These are phyloP conservation scores for Ecdyonurus torrentis DNA, from an alignment of 2,888 invertebrate genomes.

Conservation along the genomic window DNA sequence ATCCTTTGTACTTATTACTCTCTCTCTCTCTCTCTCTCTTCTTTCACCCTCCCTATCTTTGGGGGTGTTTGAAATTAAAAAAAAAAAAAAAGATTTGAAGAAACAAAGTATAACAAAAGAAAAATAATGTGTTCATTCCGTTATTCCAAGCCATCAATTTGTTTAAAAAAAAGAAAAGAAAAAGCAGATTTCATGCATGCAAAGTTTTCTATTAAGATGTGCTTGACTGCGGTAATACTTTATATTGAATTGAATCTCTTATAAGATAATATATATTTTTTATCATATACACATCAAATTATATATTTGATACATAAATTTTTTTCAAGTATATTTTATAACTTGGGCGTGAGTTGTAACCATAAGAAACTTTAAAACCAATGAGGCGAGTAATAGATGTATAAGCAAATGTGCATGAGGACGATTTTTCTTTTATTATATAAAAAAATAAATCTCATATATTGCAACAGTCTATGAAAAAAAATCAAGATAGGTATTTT, in stretches of 20 bases:
- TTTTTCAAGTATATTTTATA: neutral
- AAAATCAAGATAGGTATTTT: too few relatives aligned
- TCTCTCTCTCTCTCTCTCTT: neutral
- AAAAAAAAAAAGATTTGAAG: neutral
- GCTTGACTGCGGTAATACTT: neutral
- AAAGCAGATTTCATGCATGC: constrained; percentile 2
- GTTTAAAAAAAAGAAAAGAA: neutral
- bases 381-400: neutral
- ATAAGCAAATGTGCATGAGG: too few relatives aligned
- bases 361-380: neutral
- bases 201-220: neutral
- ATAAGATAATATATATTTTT: neutral
- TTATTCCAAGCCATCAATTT: constrained; percentile 4
- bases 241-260: neutral
- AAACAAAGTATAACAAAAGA: neutral
- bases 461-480: too few relatives aligned
- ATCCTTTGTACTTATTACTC: neutral
- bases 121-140: neutral
- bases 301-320: neutral
- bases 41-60: neutral
- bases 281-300: neutral
- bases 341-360: neutral
- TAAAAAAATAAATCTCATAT: too few relatives aligned
- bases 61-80: neutral
- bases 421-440: too few relatives aligned